A percentile compares a stretch with the other conserved stretches of the same genome.
phyloP scores from a whole-genome alignment of 2,113 vertebrate genomes.

The Corythornis vintsioides region DNA sequence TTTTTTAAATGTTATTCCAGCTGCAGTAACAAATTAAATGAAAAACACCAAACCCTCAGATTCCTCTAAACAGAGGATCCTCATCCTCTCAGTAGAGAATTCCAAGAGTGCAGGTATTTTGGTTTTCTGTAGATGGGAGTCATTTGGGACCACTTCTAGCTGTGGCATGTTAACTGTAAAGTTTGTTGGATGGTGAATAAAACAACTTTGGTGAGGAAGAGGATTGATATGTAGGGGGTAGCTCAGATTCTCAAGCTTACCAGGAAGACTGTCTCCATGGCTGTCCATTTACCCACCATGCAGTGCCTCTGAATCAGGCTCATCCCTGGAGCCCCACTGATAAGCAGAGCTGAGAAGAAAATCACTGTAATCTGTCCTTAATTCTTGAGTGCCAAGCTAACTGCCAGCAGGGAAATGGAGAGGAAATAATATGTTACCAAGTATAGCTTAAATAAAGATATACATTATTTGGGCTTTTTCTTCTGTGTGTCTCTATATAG shows the following conservation, averaged over 20 bases:
- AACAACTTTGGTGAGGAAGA: background rate
- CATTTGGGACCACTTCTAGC: conserved; percentile 12
- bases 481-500: conserved; percentile 1
- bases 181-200: background rate
- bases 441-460: conserved; percentile 58
- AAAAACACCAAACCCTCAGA: background rate
- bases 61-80: background rate
- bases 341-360: conserved; percentile 53
- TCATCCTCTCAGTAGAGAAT: background rate
- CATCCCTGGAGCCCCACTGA: conserved; percentile 52
- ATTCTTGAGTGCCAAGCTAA: conserved; percentile 51
- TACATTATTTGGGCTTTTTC: background rate
- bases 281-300: conserved; percentile 3
- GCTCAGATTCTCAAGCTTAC: background rate
- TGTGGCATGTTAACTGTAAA: background rate
- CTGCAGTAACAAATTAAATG: conserved; percentile 18
- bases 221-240: background rate
- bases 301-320: background rate
- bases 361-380: conserved; percentile 67
- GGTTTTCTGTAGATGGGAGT: background rate
- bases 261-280: conserved; percentile 2
- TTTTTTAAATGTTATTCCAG: background rate
- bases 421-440: conserved; percentile 58
- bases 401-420: conserved; percentile 43
- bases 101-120: background rate